These are phyloP conservation scores for Cyclophora albipunctata DNA, from an alignment of 2,888 invertebrate species.

Conservation along the genomic window DNA sequence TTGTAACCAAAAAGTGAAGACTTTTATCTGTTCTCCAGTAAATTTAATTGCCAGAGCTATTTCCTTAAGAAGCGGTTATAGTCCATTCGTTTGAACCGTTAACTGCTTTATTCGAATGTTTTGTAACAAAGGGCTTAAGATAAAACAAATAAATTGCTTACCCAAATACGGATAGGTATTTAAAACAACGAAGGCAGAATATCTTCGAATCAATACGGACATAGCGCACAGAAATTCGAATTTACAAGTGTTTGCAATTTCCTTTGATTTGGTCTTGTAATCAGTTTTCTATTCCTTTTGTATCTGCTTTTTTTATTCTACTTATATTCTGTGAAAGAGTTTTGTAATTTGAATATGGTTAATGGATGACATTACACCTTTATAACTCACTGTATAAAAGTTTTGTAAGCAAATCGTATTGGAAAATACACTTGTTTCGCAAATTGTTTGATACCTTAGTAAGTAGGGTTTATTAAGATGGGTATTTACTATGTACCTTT, in stretches of 20 bases:
- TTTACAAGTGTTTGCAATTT: slow-evolving; percentile 20
- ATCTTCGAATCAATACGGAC: slow-evolving; percentile 27
- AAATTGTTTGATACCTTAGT: too few species aligned
- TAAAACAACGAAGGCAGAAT: slow-evolving; percentile 35
- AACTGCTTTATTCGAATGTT: slow-evolving; percentile 49
- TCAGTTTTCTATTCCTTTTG: slow-evolving; percentile 10
- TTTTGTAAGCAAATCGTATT: too few species aligned
- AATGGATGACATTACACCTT: too few species aligned
- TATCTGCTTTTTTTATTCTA: too few species aligned
- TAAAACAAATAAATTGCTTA: slow-evolving; percentile 56
- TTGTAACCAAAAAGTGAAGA: background rate
- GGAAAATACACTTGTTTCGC: too few species aligned
- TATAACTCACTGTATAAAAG: too few species aligned
- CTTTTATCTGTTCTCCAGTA: slow-evolving; percentile 26
- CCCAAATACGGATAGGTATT: slow-evolving; percentile 31
- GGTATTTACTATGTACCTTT: too few species aligned
- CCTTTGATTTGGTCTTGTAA: slow-evolving; percentile 15
- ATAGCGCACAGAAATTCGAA: slow-evolving; percentile 27
- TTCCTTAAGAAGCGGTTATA: slow-evolving; percentile 39
- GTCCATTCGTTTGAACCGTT: slow-evolving; percentile 52
- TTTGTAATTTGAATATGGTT: too few species aligned
- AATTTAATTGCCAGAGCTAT: slow-evolving; percentile 41
- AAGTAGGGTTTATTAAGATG: too few species aligned
- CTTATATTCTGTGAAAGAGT: too few species aligned
- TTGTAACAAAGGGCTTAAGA: slow-evolving; percentile 51